Evolutionary conservation across 2,113 vertebrate species (phyloP), one percentile per base, ranked within the genome.

Genomic region (Catharus minimus): DNA sequence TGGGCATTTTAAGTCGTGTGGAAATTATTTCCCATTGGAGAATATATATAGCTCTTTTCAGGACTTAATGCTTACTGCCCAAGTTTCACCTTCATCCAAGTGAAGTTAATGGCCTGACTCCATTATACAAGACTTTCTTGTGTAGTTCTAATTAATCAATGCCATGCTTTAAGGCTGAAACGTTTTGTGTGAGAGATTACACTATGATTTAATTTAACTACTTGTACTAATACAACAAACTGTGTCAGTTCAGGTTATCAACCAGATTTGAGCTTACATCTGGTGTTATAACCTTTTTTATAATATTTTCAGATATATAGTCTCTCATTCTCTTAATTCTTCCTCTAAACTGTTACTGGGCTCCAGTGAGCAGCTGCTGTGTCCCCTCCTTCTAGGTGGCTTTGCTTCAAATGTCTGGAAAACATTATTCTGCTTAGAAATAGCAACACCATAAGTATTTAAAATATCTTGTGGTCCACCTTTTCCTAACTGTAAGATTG

Each of bases 41-140:
- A 46, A 71, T 74, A 32, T 74, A 74, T 71, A 33, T 77, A 62
- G 24, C n/a, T 67, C 49, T 86, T 62, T 60, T 82, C 65, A 46
- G 53, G 65, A 74, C 13, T 82, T 72, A 79, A 65, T 61, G 33
- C 23, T 79, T 79, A 36, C 10, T 56, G 26, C 57, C 44, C 1
- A 10, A 71, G 65, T 78, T 84, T 88, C 38, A 46, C 73, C 50
- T 67, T 81, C 46, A 87, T 81, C 53, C 69, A 72, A 83, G 56
- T 60, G 68, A 77, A 86, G 49, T 77, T 91, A 90, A 86, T 86
- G 68, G 23, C 44, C 89, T 75, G 75, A 91, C 47, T 89, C 36
- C 8, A 7, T 81, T 96, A 43, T 23, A 41, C 65, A 80, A 74
- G 60, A 56, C 28, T 41, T 91, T 71, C 67, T 46, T 81, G 26